Base-by-base conservation (phyloP, 2,888 invertebrate species). In the Eupithecia abbreviata region DNA sequence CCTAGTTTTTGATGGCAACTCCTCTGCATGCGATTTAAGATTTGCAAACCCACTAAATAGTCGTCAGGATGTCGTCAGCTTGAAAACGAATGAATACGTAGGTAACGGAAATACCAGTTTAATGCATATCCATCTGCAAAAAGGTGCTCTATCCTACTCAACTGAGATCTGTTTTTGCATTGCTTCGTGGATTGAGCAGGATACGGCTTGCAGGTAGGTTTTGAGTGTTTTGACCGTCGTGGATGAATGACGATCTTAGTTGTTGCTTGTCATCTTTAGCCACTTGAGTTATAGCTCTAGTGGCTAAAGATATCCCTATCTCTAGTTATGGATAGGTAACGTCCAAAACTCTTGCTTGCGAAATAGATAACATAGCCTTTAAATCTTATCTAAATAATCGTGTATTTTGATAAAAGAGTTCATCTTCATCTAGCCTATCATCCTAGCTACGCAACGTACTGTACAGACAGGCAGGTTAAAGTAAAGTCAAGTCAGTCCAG, bases 91-190 rank as follows among this genome's bases (percentile, higher is more conserved):
- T 15, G 15, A 2, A 2, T 18, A 58, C n/a, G n/a, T 45, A 7
- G 51, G 51, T 49, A 49, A 51, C 62, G 45, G 62, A 62, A 62
- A 72, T 47, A 72, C 72, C 65, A 45, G 58, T 69, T 69, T 47
- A 47, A 49, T 45, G 4, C 7, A 30, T n/a, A 9, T 42, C 13
- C 68, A 68, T 43, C 68, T 68, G 45, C 47, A 30, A 49, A 41
- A 42, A 66, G 2, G 18, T 18, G 30, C 47, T 69, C 9, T 69
- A 47, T 45, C 1, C n/a, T 6, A 30, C 47, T 45, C 30, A 18
- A 69, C 12, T 49, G 47, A 18, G 42, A 66, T 66, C 42, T 42
- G 66, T 66, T 15, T 66, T 66, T 41, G 66, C 66, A 66, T 66
- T 30, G 62, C 62, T 30, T 62, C 0, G 42, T 0, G 13, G 7